Evolutionary conservation across 64 coral and sea anemone species (phyloP), one percentile per base, ranked within the genome.

Genomic region (Platygyra sinensis): DNA sequence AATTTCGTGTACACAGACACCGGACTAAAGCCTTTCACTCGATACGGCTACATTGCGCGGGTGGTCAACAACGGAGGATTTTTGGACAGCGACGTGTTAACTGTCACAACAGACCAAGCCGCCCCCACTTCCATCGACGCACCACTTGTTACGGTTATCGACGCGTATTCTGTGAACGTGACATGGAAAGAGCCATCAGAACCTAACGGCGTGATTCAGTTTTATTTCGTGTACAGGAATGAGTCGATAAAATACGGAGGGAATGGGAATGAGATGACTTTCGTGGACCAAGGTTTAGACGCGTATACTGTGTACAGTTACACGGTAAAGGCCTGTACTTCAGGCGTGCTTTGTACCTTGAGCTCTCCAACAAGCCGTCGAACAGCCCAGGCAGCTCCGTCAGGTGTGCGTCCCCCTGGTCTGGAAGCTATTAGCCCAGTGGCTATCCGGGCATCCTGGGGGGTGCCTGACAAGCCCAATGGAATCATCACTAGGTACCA

Each of bases 261-360:
- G 32, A 62, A 16, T 9, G 84, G 87, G 30, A 62, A 16, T 9
- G 72, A 80, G 14, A 52, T 99, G 18, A 87, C 52, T 16, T 96
- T 93, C 28, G 39, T 89, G 24, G 97, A 99, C 80, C 30, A 22
- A 29, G 84, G 89, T 13, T 83, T 80, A 30, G 86, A 93, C 54
- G 91, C 97, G 12, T 93, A 91, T 76, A 99, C 88, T 8, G 52
- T 93, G 13, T 99, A 99, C 65, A 93, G 88, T 67, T 99, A 99
- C 89, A 96, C 91, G 12, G 51, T 99, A 63, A 72, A 75, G 39
- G 97, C 88, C 0, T 99, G 97, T 62, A 94, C 90, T 17, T 90
- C 88, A 51, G 94, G 91, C 51, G 94, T 27, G 10, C 22, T 69
- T 28, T 99, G 97, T 86, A 93, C 72, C 25, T 62, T 73, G 38